Evolutionary conservation across 1,140 invertebrate genomes (phyloP), one percentile per base, ranked within the genome.

Genomic region (Gonioctena quinquepunctata): DNA sequence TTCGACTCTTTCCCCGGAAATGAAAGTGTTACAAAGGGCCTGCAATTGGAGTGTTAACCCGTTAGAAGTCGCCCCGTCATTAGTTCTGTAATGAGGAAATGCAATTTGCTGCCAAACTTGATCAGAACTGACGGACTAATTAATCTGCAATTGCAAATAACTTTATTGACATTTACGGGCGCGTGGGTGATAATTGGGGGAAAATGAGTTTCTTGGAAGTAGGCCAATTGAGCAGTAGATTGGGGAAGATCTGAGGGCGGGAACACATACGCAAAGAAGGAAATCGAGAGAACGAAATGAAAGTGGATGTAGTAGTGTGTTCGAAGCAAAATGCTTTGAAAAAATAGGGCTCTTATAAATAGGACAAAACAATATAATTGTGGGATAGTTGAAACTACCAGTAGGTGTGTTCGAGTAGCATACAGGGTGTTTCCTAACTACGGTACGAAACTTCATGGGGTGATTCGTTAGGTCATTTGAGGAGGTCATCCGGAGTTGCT

Each of bases 1-100:
- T 66, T 18, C 62, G 23, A 57, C 70, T 69, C 66, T 66, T 33
- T 54, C 23, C 22, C 70, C 66, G 73, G 73, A 75, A 72, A 75
- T 75, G 70, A 75, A 75, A 75, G 70, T 75, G 73, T 75, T 75
- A 69, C 70, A 75, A 75, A 72, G 70, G 70, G 66, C 60, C 68
- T 69, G 61, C 67, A 72, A 69, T 72, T 52, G 56, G 54, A 71
- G 70, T 69, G 71, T 72, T 28, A 70, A 70, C 62, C 73, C 69
- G 33, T 56, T 57, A 25, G 56, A 68, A 18, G 26, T 54, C 57
- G 33, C 56, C 61, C 59, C 50, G 22, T 64, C 59, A 68, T 61
- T 62, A 62, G 63, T 75, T 71, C 69, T 72, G 70, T 72, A 75
- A 72, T 67, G 63, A 69, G 70, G 69, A 75, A 69, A 75, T 75